These are phyloP conservation scores for Drosophila cognata DNA, from an alignment of 2,888 invertebrate species.

Conservation along the genomic window DNA sequence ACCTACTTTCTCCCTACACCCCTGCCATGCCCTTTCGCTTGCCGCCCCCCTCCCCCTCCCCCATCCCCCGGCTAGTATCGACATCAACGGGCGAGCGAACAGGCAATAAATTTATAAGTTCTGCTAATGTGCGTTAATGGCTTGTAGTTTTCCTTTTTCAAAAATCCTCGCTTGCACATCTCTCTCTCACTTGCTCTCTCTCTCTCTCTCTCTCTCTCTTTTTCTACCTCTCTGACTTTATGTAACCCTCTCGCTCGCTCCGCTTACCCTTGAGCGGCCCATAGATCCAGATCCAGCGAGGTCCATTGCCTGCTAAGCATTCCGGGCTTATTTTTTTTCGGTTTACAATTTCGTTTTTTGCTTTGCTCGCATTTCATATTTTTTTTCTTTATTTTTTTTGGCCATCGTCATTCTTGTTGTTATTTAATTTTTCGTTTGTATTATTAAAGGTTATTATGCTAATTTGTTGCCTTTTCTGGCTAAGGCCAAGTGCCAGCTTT, in stretches of 20 bases:
- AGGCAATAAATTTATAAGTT: slow-evolving; percentile 79
- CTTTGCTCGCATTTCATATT: background rate
- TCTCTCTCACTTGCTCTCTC: background rate
- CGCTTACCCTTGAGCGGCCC: background rate
- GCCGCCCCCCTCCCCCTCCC: background rate
- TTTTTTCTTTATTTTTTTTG: background rate
- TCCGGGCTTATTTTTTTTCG: slow-evolving; percentile 12
- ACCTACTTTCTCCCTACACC: slow-evolving; percentile 4
- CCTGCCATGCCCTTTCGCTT: background rate
- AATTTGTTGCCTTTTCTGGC: slow-evolving; percentile 63
- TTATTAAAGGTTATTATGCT: slow-evolving; percentile 81
- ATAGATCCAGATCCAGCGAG: slow-evolving; percentile 9
- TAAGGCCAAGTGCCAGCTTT: slow-evolving; percentile 18
- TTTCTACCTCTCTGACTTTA: background rate
- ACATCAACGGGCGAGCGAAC: slow-evolving; percentile 23
- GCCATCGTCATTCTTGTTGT: slow-evolving; percentile 56
- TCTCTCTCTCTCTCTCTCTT: too few relatives aligned
- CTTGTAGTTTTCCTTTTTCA: slow-evolving; percentile 69
- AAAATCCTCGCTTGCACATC: slow-evolving; percentile 36
- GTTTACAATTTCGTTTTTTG: background rate
- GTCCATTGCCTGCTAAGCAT: slow-evolving; percentile 57
- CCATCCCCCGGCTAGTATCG: slow-evolving; percentile 16
- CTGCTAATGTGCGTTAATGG: slow-evolving; percentile 79
- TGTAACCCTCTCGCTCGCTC: slow-evolving; percentile 4
- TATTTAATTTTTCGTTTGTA: slow-evolving; percentile 79